These are phyloP conservation scores for Stichopus chloronotus DNA, from an alignment of 35 echinoderm and acorn worm species.

Conservation along the genomic window DNA sequence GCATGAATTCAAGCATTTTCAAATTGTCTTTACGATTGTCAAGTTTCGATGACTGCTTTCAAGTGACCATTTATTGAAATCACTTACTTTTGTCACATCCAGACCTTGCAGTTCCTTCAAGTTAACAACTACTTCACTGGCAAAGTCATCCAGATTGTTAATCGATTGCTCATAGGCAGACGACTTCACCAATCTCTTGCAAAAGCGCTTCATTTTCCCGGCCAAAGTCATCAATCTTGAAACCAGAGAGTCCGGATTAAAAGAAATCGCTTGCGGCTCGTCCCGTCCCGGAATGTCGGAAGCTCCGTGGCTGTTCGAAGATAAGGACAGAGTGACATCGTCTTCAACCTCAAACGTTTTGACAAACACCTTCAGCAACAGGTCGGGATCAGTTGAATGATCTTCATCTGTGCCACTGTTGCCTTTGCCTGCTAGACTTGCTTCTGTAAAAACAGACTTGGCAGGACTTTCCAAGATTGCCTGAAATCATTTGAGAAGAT, in stretches of 20 bases:
- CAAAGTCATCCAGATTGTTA: slow-evolving; percentile 76
- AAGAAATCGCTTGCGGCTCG: background rate
- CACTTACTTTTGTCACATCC: slow-evolving; percentile 88
- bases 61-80: background rate
- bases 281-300: background rate
- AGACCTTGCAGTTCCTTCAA: slow-evolving; percentile 81
- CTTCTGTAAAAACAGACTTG: slow-evolving; percentile 63
- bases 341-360: slow-evolving; percentile 11
- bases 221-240: slow-evolving; percentile 66
- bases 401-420: slow-evolving; percentile 12
- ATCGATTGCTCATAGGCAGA: slow-evolving; percentile 42
- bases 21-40: too few species aligned
- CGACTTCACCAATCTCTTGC: slow-evolving; percentile 57
- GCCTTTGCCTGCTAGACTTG: slow-evolving; percentile 26
- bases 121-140: slow-evolving; percentile 65
- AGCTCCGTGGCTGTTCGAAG: background rate
- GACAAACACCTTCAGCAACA: background rate
- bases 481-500: slow-evolving; percentile 2
- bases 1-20: too few species aligned
- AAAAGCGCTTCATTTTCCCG: slow-evolving; percentile 77
- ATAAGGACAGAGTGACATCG: background rate
- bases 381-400: background rate
- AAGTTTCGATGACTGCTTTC: too few species aligned
- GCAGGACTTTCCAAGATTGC: slow-evolving; percentile 53
- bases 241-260: slow-evolving; percentile 26